phyloP scores from a whole-genome alignment of 1,140 invertebrate genomes.

The Formica exsecta region DNA sequence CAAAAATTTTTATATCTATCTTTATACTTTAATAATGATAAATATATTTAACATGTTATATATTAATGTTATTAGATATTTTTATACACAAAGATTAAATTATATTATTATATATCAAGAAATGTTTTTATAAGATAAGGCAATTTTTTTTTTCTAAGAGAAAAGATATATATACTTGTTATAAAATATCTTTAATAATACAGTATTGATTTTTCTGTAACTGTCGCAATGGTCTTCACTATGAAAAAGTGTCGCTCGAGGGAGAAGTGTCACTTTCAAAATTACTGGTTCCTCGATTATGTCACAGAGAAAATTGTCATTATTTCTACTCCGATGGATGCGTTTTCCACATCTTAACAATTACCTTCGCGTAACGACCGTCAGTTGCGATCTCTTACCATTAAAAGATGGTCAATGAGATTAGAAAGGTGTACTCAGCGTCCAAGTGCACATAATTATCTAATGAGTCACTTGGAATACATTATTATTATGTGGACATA shows the following conservation, averaged over 20 bases:
- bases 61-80: too few relatives aligned
- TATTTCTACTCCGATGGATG: slow-evolving; percentile 60
- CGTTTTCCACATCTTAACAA: slow-evolving; percentile 63
- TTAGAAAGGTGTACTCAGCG: slow-evolving; percentile 55
- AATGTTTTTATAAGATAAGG: too few relatives aligned
- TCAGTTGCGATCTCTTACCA: slow-evolving; percentile 59
- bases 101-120: too few relatives aligned
- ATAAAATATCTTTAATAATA: slow-evolving; percentile 9
- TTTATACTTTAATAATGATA: too few relatives aligned
- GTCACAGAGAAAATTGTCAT: slow-evolving; percentile 60
- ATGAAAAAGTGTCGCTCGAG: slow-evolving; percentile 34
- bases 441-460: slow-evolving; percentile 39
- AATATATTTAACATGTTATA: too few relatives aligned
- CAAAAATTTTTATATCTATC: too few relatives aligned
- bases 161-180: not conserved
- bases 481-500: slow-evolving; percentile 34
- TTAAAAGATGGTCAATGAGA: slow-evolving; percentile 67
- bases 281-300: slow-evolving; percentile 46
- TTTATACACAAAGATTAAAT: too few relatives aligned
- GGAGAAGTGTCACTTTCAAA: slow-evolving; percentile 48
- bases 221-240: slow-evolving; percentile 3
- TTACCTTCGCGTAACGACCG: slow-evolving; percentile 47
- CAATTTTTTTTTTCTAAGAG: not conserved
- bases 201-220: not conserved
- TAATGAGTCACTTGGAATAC: slow-evolving; percentile 42